Percentiles rank a stretch among this genome's conserved stretches.
Conservation (phyloP, 2,797 vertebrate species). For the Hypotaenidia okinawae region DNA sequence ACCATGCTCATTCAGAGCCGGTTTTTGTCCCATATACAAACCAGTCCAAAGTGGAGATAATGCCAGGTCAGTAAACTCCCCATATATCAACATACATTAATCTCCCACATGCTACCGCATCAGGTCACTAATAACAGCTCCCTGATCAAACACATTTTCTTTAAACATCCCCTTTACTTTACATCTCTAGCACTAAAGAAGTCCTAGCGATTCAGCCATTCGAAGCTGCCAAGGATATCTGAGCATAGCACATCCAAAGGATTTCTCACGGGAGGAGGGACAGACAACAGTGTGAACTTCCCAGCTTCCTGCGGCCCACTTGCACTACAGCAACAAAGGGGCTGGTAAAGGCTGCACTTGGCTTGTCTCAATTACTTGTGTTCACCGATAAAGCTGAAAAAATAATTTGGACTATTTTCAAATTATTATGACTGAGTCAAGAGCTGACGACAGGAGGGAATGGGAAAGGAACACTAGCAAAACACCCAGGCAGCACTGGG, state of each 20-base stretch:
- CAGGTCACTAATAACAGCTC: background rate
- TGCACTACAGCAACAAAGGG: background rate
- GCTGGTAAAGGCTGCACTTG: background rate
- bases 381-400: background rate
- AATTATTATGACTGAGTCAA: background rate
- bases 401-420: background rate
- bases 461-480: background rate
- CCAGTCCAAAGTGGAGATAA: background rate
- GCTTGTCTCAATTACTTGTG: background rate
- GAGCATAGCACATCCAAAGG: background rate
- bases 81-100: background rate
- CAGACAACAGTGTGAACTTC: background rate
- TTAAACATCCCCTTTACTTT: background rate
- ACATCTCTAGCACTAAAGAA: background rate
- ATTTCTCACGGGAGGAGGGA: background rate
- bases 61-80: background rate
- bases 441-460: background rate
- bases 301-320: background rate
- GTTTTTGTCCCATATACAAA: background rate
- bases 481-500: background rate
- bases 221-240: conserved; percentile 57
- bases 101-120: background rate
- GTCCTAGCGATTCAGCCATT: background rate
- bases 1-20: background rate
- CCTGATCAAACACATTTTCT: background rate